phyloP scores from a whole-genome alignment of 2,888 invertebrate species.

The Polyploca ridens region DNA sequence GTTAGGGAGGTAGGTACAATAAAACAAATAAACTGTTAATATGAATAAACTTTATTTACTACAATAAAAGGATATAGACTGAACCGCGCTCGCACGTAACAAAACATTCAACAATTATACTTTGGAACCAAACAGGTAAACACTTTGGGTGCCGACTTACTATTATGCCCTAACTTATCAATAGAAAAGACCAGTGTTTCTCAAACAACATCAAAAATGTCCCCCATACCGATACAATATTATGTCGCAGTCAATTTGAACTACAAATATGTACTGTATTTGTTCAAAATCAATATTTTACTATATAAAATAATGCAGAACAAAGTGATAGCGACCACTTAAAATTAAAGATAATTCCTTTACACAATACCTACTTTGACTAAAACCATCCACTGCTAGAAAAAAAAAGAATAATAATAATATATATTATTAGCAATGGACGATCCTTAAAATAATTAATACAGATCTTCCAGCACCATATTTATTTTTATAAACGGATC shows the following conservation, averaged over 20 bases:
- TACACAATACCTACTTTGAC: slow-evolving; percentile 58
- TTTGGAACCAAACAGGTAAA: slow-evolving; percentile 79
- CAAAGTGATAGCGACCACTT: slow-evolving; percentile 53
- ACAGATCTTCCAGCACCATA: slow-evolving; percentile 82
- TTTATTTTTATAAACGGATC: slow-evolving; percentile 48
- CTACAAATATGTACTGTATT: slow-evolving; percentile 38
- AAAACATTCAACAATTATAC: slow-evolving; percentile 82
- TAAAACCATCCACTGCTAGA: slow-evolving; percentile 47
- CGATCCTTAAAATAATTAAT: slow-evolving; percentile 58
- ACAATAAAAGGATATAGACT: slow-evolving; percentile 80
- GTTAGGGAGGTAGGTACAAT: slow-evolving; percentile 16
- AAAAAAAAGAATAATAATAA: slow-evolving; percentile 31
- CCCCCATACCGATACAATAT: slow-evolving; percentile 20
- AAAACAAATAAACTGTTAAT: slow-evolving; percentile 56
- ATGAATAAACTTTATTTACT: slow-evolving; percentile 83
- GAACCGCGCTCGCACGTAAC: slow-evolving; percentile 72
- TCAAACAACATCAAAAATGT: slow-evolving; percentile 59
- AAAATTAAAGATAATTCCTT: slow-evolving; percentile 50
- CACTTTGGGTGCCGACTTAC: slow-evolving; percentile 77
- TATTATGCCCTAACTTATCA: slow-evolving; percentile 73
- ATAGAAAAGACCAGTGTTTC: slow-evolving; percentile 78
- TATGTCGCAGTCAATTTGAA: slow-evolving; percentile 44
- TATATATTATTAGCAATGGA: slow-evolving; percentile 40
- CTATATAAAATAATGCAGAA: slow-evolving; percentile 36
- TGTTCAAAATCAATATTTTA: slow-evolving; percentile 19